Evolutionary conservation across 1,140 invertebrate species (phyloP).

Genomic region (Limonius californicus): DNA sequence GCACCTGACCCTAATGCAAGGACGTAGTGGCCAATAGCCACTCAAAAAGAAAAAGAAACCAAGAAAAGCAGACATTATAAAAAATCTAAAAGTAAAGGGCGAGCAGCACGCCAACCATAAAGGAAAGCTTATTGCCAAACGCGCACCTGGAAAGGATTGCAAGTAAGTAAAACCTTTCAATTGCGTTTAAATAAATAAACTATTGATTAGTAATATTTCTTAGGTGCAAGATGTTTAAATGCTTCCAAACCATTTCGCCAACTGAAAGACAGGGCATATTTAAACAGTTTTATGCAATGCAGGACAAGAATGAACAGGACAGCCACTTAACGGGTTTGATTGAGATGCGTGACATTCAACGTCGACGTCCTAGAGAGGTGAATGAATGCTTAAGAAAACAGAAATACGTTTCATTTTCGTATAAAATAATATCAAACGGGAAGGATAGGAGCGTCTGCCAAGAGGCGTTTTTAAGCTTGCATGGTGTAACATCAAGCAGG

Average conservation of each 20-base stretch:
- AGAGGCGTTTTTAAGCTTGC: slow-evolving; percentile 9
- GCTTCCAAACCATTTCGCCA: neutral
- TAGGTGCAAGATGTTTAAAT: too few species aligned
- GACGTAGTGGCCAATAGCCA: too few species aligned
- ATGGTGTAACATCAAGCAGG: slow-evolving; percentile 4
- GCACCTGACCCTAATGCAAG: too few species aligned
- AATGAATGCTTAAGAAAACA: neutral
- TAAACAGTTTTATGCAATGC: neutral
- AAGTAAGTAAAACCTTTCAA: too few species aligned
- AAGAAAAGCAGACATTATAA: too few species aligned
- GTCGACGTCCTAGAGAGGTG: neutral
- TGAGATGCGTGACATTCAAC: neutral
- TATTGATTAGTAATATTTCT: too few species aligned
- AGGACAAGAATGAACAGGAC: neutral
- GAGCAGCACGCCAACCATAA: too few species aligned
- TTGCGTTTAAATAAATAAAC: too few species aligned
- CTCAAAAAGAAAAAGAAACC: too few species aligned
- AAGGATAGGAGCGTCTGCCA: neutral
- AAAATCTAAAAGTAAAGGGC: too few species aligned
- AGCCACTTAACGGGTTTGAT: neutral
- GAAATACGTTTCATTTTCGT: neutral
- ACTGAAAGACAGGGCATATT: neutral
- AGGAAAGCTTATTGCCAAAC: too few species aligned
- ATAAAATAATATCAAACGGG: neutral
- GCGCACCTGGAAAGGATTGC: too few species aligned